Evolutionary conservation across 2,888 invertebrate genomes (phyloP).

Genomic region (Metacarcinus magister): DNA sequence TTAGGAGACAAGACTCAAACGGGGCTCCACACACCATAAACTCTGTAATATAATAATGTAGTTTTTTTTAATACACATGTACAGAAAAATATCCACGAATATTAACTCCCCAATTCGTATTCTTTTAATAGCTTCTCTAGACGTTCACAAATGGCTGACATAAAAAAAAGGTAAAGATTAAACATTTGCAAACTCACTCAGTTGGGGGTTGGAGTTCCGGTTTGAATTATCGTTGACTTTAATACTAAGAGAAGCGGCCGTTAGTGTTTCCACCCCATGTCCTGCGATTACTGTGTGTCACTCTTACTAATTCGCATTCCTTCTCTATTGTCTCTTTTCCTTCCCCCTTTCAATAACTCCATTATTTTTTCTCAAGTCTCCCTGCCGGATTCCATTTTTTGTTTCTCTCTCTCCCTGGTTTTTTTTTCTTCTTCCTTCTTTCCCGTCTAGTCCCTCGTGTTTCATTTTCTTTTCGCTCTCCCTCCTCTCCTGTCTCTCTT

Average conservation of each 20-base stretch:
- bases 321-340: conserved; percentile 4
- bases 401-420: neutral
- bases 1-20: neutral
- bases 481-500: neutral
- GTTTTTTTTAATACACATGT: neutral
- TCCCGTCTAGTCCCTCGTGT: neutral
- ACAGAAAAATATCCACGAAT: neutral
- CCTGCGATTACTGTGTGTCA: neutral
- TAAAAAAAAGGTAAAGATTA: neutral
- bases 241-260: neutral
- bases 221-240: neutral
- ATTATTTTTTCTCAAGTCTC: conserved; percentile 18
- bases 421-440: neutral
- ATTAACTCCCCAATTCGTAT: neutral
- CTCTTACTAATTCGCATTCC: neutral
- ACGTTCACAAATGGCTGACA: neutral
- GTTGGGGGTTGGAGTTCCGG: neutral
- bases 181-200: neutral
- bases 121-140: neutral
- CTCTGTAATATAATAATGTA: neutral
- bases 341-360: conserved; percentile 31
- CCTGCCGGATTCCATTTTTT: neutral
- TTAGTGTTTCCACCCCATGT: neutral
- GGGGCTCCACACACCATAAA: neutral
- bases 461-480: neutral